Conservation (phyloP, 2,888 invertebrate species). For the Bellardia bayeri region DNA sequence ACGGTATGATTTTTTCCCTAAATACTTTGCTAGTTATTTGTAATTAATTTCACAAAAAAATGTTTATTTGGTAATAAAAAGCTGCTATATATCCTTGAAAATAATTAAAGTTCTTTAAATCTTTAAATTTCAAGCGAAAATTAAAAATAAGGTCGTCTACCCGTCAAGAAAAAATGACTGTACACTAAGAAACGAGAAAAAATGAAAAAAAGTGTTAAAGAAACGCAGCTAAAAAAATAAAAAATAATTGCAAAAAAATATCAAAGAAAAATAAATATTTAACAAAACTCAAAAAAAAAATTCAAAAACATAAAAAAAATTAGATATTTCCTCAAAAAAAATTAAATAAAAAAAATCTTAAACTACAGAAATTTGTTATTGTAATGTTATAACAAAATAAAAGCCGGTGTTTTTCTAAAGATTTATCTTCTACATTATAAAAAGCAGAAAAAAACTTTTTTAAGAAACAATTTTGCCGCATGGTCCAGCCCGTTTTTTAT, state of each 20-base stretch:
- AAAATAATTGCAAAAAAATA: conserved; percentile 70
- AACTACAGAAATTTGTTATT: neutral
- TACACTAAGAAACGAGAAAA: conserved; percentile 72
- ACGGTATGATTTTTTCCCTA: conserved; percentile 61
- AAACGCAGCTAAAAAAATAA: conserved; percentile 58
- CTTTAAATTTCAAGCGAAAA: conserved; percentile 20
- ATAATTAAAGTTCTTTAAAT: neutral
- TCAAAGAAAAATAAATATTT: conserved; percentile 64
- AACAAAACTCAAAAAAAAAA: conserved; percentile 34
- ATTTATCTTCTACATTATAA: neutral
- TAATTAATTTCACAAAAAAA: conserved; percentile 1
- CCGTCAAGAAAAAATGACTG: conserved; percentile 74
- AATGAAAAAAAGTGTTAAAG: conserved; percentile 65
- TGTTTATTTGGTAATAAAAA: conserved; percentile 1
- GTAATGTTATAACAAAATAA: neutral
- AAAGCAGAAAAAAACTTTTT: neutral
- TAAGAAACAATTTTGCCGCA: conserved; percentile 20
- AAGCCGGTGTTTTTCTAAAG: neutral
- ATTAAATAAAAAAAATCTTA: neutral
- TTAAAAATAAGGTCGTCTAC: conserved; percentile 73
- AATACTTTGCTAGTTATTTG: neutral
- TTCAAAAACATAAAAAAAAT: neutral
- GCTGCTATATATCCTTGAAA: neutral
- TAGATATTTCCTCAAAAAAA: neutral
- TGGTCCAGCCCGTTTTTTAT: neutral